Evolutionary conservation across 2,888 invertebrate species (phyloP), one percentile per base, ranked within the genome.

Genomic region (Elegia similella): DNA sequence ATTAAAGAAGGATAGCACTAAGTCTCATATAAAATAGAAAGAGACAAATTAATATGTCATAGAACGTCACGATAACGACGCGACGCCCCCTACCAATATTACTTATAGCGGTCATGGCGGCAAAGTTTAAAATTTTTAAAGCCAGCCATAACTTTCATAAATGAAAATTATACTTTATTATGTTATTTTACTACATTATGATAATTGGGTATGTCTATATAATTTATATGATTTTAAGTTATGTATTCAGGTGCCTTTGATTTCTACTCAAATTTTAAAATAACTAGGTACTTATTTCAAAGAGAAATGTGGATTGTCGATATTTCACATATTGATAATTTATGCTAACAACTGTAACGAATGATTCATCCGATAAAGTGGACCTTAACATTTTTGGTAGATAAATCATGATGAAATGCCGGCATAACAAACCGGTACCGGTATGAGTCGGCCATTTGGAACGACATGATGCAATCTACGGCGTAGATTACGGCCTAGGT

Each of bases 1-100:
- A 60, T 60, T 55, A 62, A 58, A 63, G 75, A 81, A 58, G 64
- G 68, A 58, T 59, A 67, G 34, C 60, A 55, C n/a, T 10, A 10
- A 59, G 17, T 57, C 46, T 56, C 32, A 13, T 17, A 13, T 7
- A 10, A 7, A 42, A 42, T 55, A 23, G 62, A 50, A 59, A 58
- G 61, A 66, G 52, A 66, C 59, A 69, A 47, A 55, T 50, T 8
- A 12, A 8, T 1, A 42, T 23, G 0, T 59, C 59, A 64, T 57
- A 15, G 17, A 16, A 7, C 10, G 32, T 17, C 17, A n/a, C 17
- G 23, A 42, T 29, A 52, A 16, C 12, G 7, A 34, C 15, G 8
- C 16, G 15, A 50, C 34, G 34, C 50, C 34, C 38, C 34, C 12
- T n/a, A 1, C n/a, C 23, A 6, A 2, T 44, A 34, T 17, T 34